Conservation (phyloP, 2,888 invertebrate genomes). For the Heteromurus nitidus region DNA sequence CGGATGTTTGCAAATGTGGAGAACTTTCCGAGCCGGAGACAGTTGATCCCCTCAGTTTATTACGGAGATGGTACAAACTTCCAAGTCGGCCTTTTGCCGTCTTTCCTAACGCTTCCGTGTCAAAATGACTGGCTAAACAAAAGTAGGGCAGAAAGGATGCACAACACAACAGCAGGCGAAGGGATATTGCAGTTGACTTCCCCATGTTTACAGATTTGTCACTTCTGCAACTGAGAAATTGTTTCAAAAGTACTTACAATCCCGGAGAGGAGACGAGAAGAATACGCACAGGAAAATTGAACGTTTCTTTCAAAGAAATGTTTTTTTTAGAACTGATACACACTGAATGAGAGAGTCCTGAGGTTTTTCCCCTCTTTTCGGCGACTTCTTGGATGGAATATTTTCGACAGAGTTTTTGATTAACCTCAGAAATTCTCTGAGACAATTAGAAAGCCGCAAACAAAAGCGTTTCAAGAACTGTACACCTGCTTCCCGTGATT, state of each 20-base stretch:
- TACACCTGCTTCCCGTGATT: conserved; percentile 54
- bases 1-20: conserved; percentile 1
- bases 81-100: conserved; percentile 70
- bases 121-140: conserved; percentile 57
- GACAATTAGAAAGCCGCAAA: conserved; percentile 47
- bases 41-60: conserved; percentile 64
- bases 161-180: conserved; percentile 35
- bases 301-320: too few relatives aligned
- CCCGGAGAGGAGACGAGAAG: too few relatives aligned
- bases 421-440: conserved; percentile 38
- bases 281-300: too few relatives aligned
- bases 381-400: background rate
- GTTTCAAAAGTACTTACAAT: too few relatives aligned
- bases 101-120: conserved; percentile 70
- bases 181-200: conserved; percentile 8
- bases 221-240: too few relatives aligned
- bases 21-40: conserved; percentile 11
- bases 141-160: conserved; percentile 42
- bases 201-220: conserved; percentile 39
- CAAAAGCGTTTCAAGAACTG: conserved; percentile 23
- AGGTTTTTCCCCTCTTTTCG: conserved; percentile 35
- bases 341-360: too few relatives aligned
- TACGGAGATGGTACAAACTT: conserved; percentile 72
- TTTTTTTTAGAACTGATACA: too few relatives aligned
- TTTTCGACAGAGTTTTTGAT: conserved; percentile 17